Percentiles rank a stretch among this genome's conserved stretches.
phyloP scores from a whole-genome alignment of 2,797 vertebrate genomes.

The Chelon auratus region DNA sequence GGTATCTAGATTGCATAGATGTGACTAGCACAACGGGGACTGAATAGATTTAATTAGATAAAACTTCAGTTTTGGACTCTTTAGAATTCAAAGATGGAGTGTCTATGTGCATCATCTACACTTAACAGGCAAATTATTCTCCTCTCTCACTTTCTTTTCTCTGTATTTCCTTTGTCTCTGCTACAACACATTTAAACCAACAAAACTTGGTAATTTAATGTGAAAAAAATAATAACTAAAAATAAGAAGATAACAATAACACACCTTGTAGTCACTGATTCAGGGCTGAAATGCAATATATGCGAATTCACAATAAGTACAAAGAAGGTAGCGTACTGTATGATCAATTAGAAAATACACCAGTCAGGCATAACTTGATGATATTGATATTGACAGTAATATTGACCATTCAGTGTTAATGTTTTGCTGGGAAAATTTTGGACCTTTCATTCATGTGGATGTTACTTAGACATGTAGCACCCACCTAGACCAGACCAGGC shows the following conservation, averaged over 20 bases:
- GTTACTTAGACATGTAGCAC: too few species aligned
- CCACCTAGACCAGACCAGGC: too few species aligned
- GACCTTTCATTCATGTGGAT: too few species aligned
- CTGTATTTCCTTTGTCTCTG: not conserved
- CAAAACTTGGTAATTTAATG: not conserved
- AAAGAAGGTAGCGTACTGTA: too few species aligned
- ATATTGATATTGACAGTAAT: too few species aligned
- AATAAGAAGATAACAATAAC: not conserved
- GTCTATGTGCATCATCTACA: slow-evolving; percentile 20
- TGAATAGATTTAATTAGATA: slow-evolving; percentile 71
- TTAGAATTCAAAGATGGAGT: slow-evolving; percentile 29
- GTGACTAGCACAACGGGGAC: slow-evolving; percentile 51
- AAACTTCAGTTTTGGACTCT: slow-evolving; percentile 54
- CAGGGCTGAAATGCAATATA: not conserved
- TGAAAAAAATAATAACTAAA: not conserved
- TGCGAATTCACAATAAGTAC: too few species aligned
- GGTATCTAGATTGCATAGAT: slow-evolving; percentile 52
- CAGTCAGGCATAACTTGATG: too few species aligned
- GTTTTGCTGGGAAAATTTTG: too few species aligned
- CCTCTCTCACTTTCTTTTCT: not conserved
- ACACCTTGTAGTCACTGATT: too few species aligned
- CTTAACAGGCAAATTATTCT: slow-evolving; percentile 33
- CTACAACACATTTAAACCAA: not conserved
- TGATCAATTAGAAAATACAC: too few species aligned
- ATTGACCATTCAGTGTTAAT: too few species aligned